phyloP scores from a whole-genome alignment of 2,113 vertebrate genomes.

The Neolamprologus toae region DNA sequence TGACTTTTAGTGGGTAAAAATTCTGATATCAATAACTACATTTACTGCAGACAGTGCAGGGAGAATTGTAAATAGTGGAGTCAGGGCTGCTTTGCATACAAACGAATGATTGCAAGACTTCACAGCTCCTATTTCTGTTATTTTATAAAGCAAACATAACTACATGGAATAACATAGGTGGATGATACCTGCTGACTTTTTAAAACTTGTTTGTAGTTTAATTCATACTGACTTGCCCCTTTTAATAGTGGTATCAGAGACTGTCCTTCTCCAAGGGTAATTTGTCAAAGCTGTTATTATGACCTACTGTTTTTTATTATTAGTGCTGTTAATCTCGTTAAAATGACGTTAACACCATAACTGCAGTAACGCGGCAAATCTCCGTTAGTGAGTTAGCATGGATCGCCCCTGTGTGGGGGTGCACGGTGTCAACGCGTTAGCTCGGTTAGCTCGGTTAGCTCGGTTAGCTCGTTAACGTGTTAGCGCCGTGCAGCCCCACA shows the following conservation, averaged over 20 bases:
- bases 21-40: not conserved
- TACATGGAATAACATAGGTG: not conserved
- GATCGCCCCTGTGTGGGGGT: not conserved
- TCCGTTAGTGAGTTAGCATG: not conserved
- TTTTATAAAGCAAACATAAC: not conserved
- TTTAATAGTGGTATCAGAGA: not conserved
- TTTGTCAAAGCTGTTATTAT: not conserved
- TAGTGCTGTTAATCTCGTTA: not conserved
- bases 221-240: not conserved
- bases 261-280: not conserved
- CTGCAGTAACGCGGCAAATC: rapidly evolving
- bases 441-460: not conserved
- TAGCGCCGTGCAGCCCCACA: not conserved
- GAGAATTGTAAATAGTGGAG: not conserved
- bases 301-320: not conserved
- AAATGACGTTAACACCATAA: rapidly evolving
- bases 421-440: not conserved
- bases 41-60: not conserved
- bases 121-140: not conserved
- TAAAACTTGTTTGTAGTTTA: not conserved
- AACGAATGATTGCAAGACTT: not conserved
- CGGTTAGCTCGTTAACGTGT: not conserved
- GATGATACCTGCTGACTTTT: not conserved
- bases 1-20: not conserved
- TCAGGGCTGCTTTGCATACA: not conserved